Percentiles rank a stretch among this genome's conserved stretches.
These are phyloP conservation scores for Sciaenops ocellatus DNA, from an alignment of 2,797 vertebrate genomes.

Conservation along the genomic window DNA sequence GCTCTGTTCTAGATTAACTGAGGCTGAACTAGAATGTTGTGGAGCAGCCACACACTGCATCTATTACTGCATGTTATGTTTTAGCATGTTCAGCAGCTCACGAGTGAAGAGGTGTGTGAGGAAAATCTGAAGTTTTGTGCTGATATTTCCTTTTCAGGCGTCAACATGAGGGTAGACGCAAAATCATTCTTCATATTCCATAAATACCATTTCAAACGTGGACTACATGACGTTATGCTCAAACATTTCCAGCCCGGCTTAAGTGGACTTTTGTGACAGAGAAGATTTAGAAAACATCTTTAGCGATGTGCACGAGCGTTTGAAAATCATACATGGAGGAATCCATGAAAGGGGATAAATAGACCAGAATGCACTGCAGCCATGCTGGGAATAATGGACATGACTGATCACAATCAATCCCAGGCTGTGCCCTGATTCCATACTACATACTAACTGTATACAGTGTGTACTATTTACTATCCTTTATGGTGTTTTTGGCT, in stretches of 20 bases:
- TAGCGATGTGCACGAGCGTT: background rate
- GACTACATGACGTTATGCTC: too few species aligned
- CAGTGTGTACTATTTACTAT: background rate
- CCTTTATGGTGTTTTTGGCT: background rate
- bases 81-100: slow-evolving; percentile 9
- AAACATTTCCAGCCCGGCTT: background rate
- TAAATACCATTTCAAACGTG: background rate
- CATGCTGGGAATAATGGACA: background rate
- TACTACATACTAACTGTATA: background rate
- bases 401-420: too few species aligned
- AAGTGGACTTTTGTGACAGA: background rate
- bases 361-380: background rate
- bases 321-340: background rate
- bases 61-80: background rate
- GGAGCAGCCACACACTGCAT: background rate
- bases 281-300: background rate
- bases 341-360: background rate
- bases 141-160: background rate
- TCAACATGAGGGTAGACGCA: background rate
- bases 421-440: too few species aligned
- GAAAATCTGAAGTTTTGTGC: background rate
- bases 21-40: background rate
- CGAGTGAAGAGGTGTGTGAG: background rate
- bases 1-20: background rate
- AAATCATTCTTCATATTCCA: background rate